A percentile compares a stretch with the other conserved stretches of the same genome.
These are phyloP conservation scores for Agapornis roseicollis DNA, from an alignment of 2,113 vertebrate species.

Conservation along the genomic window DNA sequence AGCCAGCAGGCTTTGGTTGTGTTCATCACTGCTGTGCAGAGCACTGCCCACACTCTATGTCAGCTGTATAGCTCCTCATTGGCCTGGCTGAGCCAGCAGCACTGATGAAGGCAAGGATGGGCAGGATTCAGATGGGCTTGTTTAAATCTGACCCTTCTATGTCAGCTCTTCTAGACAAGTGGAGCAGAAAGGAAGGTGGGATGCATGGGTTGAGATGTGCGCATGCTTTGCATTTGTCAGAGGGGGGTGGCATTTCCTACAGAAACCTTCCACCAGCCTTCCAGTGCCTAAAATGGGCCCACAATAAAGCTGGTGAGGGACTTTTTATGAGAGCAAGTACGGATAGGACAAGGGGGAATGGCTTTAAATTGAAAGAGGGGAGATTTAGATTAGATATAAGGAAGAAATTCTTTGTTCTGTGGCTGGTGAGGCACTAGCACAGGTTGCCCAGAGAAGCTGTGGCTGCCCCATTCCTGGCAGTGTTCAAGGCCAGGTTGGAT, in stretches of 20 bases:
- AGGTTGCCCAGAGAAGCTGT: background rate
- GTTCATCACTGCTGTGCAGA: background rate
- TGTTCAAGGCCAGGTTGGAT: background rate
- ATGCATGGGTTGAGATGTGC: background rate
- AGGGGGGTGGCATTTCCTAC: fast-evolving
- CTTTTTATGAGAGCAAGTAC: background rate
- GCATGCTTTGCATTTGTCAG: background rate
- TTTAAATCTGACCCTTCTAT: background rate
- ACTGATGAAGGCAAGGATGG: background rate
- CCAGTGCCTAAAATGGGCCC: background rate
- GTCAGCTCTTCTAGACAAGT: background rate
- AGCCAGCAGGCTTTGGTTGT: background rate
- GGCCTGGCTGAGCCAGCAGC: background rate
- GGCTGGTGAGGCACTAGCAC: background rate
- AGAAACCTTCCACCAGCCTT: background rate
- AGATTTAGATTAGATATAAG: background rate
- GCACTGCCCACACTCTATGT: background rate
- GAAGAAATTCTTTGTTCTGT: background rate
- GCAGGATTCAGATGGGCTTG: background rate
- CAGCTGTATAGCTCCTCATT: background rate
- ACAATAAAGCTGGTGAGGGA: background rate
- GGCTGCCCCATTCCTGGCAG: background rate
- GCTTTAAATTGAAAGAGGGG: background rate
- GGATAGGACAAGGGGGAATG: background rate
- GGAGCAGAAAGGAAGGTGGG: background rate